Percentiles rank a stretch among this genome's conserved stretches.
Evolutionary conservation across 2,797 vertebrate genomes (phyloP).

Genomic region (Aplochiton taeniatus): DNA sequence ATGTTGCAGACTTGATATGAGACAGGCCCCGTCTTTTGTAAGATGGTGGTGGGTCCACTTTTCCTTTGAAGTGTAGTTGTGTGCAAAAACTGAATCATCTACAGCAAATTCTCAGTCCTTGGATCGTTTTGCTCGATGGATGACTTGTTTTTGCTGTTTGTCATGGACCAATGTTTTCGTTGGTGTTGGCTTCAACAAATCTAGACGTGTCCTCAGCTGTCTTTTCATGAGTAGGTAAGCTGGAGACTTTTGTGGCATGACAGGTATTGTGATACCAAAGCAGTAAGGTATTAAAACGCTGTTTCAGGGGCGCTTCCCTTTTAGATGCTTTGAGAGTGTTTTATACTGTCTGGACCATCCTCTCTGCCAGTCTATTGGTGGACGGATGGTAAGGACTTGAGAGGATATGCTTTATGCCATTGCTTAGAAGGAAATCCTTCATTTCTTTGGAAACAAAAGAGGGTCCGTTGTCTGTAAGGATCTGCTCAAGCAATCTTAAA

Average conservation of each 20-base stretch:
- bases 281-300: conserved; percentile 4
- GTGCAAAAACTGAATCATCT: conserved; percentile 1
- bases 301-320: conserved; percentile 3
- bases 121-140: background rate
- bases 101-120: conserved; percentile 12
- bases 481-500: conserved; percentile 7
- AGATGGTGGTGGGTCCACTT: conserved; percentile 6
- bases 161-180: background rate
- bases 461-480: conserved; percentile 7
- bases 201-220: conserved; percentile 4
- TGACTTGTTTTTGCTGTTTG: conserved; percentile 16
- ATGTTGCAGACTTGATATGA: background rate
- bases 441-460: conserved; percentile 17
- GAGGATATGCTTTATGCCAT: conserved; percentile 8
- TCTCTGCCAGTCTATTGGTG: conserved; percentile 7
- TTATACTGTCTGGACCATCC: conserved; percentile 1
- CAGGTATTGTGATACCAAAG: background rate
- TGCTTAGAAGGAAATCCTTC: conserved; percentile 2
- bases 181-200: background rate
- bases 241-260: conserved; percentile 1
- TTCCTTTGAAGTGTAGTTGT: conserved; percentile 11
- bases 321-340: conserved; percentile 5
- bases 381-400: conserved; percentile 12
- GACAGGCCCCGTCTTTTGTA: conserved; percentile 5
- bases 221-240: conserved; percentile 12